phyloP scores from a whole-genome alignment of 2,113 vertebrate species.

The Silurus glanis region DNA sequence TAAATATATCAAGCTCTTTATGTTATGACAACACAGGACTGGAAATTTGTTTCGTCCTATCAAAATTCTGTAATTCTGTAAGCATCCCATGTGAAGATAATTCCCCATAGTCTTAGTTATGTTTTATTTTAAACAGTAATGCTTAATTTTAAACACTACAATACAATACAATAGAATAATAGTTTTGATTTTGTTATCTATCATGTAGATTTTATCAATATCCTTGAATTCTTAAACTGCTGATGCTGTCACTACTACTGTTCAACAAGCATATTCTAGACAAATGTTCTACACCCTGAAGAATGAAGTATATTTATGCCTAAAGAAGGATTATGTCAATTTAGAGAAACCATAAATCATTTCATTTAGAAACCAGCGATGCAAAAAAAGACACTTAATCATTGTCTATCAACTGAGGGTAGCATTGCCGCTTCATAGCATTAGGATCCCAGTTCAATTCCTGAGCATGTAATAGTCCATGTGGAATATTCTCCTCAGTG shows the following conservation, averaged over 20 bases:
- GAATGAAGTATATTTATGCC: neutral
- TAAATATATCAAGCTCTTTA: neutral
- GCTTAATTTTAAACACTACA: neutral
- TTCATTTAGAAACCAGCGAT: constrained; percentile 13
- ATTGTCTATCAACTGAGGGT: constrained; percentile 32
- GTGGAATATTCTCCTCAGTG: neutral
- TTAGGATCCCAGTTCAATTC: neutral
- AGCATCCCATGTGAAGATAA: neutral
- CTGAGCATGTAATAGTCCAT: neutral
- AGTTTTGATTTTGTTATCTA: neutral
- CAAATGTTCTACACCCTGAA: neutral
- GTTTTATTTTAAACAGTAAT: neutral
- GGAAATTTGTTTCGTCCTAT: neutral
- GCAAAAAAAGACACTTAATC: constrained; percentile 35
- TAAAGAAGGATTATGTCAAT: neutral
- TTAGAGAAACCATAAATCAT: neutral
- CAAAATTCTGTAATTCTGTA: neutral
- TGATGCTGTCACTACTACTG: no score
- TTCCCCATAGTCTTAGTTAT: neutral
- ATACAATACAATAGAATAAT: no score
- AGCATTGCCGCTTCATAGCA: neutral
- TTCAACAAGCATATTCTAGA: neutral
- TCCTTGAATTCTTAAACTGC: neutral
- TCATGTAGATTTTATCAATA: neutral
- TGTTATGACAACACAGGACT: neutral